Percentiles rank a stretch among this genome's conserved stretches.
phyloP scores from a whole-genome alignment of 2,888 invertebrate genomes.

The Habroteleia sp. region DNA sequence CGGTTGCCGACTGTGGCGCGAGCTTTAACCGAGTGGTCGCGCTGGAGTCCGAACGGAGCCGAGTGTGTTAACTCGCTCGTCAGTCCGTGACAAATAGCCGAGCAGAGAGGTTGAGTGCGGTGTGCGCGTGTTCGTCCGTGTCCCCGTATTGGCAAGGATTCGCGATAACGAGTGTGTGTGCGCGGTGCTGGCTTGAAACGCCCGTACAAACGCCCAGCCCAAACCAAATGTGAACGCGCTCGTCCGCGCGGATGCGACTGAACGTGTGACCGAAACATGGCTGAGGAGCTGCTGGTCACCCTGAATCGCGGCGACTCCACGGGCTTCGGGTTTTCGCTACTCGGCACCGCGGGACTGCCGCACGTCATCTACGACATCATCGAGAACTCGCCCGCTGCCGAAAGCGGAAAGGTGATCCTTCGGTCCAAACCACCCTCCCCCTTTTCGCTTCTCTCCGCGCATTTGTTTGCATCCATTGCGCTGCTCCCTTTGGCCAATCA shows the following conservation, averaged over 20 bases:
- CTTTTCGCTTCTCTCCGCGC: neutral
- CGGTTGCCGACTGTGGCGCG: too few species aligned
- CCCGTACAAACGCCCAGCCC: conserved; percentile 28
- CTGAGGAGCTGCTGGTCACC: conserved; percentile 94
- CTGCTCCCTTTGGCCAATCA: neutral
- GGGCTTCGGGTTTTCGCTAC: conserved; percentile 94
- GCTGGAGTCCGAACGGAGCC: too few species aligned
- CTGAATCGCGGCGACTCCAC: conserved; percentile 92
- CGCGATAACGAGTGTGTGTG: neutral
- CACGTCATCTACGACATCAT: conserved; percentile 96
- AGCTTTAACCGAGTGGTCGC: too few species aligned
- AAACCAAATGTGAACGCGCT: conserved; percentile 71
- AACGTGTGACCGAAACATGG: conserved; percentile 83
- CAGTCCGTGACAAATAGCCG: conserved; percentile 19
- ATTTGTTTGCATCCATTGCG: conserved; percentile 19
- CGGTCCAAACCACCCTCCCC: too few species aligned
- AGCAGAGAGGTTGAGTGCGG: conserved; percentile 2
- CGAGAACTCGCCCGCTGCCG: conserved; percentile 95
- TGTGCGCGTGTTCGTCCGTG: conserved; percentile 1
- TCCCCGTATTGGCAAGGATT: neutral
- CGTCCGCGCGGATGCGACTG: conserved; percentile 7
- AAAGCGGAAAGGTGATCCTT: conserved; percentile 90
- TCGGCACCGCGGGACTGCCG: conserved; percentile 94
- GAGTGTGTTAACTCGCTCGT: too few species aligned
- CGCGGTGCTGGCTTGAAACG: conserved; percentile 4